These are phyloP conservation scores for Natrix natrix DNA, from an alignment of 2,797 vertebrate genomes.

Conservation along the genomic window DNA sequence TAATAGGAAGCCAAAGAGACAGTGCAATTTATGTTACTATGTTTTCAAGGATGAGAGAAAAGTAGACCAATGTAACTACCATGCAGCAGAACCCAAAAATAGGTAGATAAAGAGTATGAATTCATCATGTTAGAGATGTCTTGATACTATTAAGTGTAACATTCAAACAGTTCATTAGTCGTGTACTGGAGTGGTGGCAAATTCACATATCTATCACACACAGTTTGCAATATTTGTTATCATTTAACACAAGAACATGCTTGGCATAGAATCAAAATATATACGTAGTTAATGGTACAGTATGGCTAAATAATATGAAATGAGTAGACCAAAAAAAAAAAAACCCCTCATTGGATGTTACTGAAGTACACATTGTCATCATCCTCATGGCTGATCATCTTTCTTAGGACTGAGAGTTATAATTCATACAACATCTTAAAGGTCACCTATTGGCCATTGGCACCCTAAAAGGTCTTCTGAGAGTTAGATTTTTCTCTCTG, in stretches of 20 bases:
- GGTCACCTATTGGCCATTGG: neutral
- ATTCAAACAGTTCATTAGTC: neutral
- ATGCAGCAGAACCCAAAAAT: neutral
- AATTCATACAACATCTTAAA: neutral
- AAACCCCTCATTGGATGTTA: neutral
- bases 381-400: neutral
- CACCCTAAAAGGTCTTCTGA: neutral
- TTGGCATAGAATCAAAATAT: neutral
- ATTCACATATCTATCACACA: neutral
- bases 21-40: neutral
- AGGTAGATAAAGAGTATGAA: neutral
- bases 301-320: neutral
- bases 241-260: neutral
- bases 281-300: neutral
- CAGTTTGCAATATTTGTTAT: neutral
- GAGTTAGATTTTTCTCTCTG: neutral
- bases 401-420: neutral
- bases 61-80: neutral
- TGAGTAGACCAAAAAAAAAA: neutral
- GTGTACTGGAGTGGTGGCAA: neutral
- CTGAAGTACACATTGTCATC: neutral
- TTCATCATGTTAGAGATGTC: neutral
- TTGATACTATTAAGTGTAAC: neutral
- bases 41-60: neutral
- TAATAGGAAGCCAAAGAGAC: neutral